Percentiles rank a stretch among this genome's conserved stretches.
phyloP scores from a whole-genome alignment of 2,888 invertebrate genomes.

The Euzophera pinguis region DNA sequence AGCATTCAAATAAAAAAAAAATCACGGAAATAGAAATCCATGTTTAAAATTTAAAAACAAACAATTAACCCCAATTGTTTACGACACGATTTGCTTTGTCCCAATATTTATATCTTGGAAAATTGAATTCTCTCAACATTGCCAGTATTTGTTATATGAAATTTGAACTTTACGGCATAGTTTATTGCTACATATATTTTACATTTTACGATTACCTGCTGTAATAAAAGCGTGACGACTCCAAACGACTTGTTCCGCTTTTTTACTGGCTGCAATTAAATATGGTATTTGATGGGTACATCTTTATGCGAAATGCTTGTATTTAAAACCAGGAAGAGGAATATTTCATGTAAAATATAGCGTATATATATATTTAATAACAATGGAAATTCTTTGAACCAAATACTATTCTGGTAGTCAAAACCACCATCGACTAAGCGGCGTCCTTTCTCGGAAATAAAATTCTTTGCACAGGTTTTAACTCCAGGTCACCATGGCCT shows the following conservation, averaged over 20 bases:
- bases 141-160: conserved; percentile 42
- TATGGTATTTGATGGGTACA: not conserved
- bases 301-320: not conserved
- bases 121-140: conserved; percentile 20
- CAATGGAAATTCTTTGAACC: no score
- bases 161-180: conserved; percentile 49
- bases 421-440: no score
- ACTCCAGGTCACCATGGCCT: no score
- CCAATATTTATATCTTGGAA: conserved; percentile 20
- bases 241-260: not conserved
- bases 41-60: not conserved
- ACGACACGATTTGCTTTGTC: conserved; percentile 14
- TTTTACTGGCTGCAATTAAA: conserved; percentile 11
- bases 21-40: no score
- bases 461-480: no score
- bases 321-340: not conserved
- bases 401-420: no score
- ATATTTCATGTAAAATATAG: no score
- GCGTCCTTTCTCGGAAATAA: no score
- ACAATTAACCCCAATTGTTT: not conserved
- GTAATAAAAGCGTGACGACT: conserved; percentile 37
- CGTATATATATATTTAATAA: no score
- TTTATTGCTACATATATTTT: conserved; percentile 57
- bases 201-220: conserved; percentile 49
- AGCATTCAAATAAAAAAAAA: no score